Evolutionary conservation across 2,888 invertebrate species (phyloP).

Genomic region (Cryptops parisi): DNA sequence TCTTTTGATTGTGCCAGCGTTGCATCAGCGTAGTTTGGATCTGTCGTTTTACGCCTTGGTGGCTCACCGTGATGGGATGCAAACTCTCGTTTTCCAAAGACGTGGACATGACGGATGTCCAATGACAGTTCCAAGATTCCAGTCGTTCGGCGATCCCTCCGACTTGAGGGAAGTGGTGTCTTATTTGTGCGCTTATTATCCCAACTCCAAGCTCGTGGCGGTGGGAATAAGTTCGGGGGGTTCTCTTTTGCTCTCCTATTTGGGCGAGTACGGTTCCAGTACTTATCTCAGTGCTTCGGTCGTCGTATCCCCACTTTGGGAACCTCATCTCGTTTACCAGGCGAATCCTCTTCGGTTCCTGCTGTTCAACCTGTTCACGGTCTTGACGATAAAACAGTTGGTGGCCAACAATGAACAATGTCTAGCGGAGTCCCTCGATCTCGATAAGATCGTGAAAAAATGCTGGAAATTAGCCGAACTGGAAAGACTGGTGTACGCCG

Average conservation of each 20-base stretch:
- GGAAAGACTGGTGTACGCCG: conserved; percentile 25
- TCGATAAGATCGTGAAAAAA: conserved; percentile 21
- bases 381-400: conserved; percentile 22
- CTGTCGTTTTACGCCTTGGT: conserved; percentile 21
- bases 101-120: conserved; percentile 25
- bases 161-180: conserved; percentile 27
- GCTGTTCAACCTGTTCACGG: conserved; percentile 23
- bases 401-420: conserved; percentile 19
- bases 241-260: conserved; percentile 25
- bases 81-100: conserved; percentile 26
- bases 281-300: conserved; percentile 24
- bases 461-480: conserved; percentile 24
- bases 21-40: conserved; percentile 23
- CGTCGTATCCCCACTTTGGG: conserved; percentile 27
- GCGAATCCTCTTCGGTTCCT: conserved; percentile 22
- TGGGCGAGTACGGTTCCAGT: conserved; percentile 28
- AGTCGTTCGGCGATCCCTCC: conserved; percentile 26
- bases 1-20: conserved; percentile 25
- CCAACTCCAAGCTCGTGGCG: conserved; percentile 23
- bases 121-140: conserved; percentile 26
- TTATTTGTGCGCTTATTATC: conserved; percentile 23
- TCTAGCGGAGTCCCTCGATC: conserved; percentile 21
- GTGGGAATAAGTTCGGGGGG: conserved; percentile 26
- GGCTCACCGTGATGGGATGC: conserved; percentile 24
- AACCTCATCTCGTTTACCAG: conserved; percentile 18